Percentiles rank a stretch among this genome's conserved stretches.
Conservation (phyloP, 2,113 vertebrate species). For the Bubalus kerabau region DNA sequence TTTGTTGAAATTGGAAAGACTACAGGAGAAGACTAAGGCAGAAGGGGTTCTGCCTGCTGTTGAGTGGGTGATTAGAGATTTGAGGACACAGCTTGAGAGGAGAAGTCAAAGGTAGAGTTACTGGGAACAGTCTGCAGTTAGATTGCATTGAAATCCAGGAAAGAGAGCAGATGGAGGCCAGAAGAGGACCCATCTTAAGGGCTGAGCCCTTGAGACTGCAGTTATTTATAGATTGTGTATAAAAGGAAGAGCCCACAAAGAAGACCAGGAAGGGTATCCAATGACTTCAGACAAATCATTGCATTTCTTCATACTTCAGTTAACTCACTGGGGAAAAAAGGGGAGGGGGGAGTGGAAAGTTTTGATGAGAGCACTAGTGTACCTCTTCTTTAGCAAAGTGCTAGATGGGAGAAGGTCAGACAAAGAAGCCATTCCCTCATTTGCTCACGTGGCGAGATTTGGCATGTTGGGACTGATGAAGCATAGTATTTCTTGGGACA, state of each 20-base stretch:
- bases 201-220: background rate
- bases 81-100: background rate
- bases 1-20: background rate
- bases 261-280: background rate
- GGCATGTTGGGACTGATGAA: background rate
- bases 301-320: background rate
- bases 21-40: background rate
- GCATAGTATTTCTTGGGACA: background rate
- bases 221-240: background rate
- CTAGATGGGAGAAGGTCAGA: background rate
- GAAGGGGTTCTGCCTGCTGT: background rate
- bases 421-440: background rate
- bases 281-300: background rate
- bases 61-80: background rate
- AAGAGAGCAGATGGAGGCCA: background rate
- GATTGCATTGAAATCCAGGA: background rate
- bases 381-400: background rate
- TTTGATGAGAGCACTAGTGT: background rate
- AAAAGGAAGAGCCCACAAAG: background rate
- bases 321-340: background rate
- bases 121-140: background rate
- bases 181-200: background rate
- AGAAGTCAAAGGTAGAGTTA: background rate
- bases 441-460: background rate
- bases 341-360: background rate